Evolutionary conservation across 2,113 vertebrate species (phyloP).

Genomic region (human): DNA sequence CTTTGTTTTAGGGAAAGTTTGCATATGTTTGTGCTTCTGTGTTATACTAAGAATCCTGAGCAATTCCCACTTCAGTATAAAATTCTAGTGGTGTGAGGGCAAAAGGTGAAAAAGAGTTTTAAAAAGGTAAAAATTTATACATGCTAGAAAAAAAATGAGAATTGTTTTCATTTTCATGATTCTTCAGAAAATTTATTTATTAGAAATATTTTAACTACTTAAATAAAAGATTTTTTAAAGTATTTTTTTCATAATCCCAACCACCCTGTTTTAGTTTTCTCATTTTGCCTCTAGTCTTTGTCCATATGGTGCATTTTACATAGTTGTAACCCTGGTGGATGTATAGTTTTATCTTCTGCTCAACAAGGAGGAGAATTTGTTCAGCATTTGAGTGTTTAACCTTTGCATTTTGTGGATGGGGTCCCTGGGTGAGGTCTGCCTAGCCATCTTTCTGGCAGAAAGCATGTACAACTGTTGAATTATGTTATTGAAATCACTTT

Average conservation of each 20-base stretch:
- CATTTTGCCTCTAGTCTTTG: neutral
- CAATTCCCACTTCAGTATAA: neutral
- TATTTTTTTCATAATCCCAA: neutral
- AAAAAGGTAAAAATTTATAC: neutral
- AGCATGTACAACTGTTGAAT: constrained; percentile 61
- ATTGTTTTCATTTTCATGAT: neutral
- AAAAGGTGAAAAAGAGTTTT: neutral
- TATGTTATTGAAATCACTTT: constrained; percentile 81
- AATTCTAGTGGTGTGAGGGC: constrained; percentile 3
- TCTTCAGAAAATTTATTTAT: constrained; percentile 27
- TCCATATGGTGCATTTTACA: neutral
- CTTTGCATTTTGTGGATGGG: constrained; percentile 39
- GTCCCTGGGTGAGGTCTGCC: constrained; percentile 68
- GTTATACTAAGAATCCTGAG: neutral
- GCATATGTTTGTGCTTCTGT: neutral
- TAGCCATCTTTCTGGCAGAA: constrained; percentile 59
- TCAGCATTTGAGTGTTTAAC: neutral
- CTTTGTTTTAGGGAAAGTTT: constrained; percentile 13
- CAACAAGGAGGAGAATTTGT: neutral
- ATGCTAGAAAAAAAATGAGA: neutral
- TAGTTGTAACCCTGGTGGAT: neutral
- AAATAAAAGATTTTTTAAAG: neutral
- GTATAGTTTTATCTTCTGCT: neutral
- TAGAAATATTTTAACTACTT: neutral
- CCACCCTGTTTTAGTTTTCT: neutral